These are phyloP conservation scores for Stenurella melanura DNA, from an alignment of 2,888 invertebrate genomes.

Conservation along the genomic window DNA sequence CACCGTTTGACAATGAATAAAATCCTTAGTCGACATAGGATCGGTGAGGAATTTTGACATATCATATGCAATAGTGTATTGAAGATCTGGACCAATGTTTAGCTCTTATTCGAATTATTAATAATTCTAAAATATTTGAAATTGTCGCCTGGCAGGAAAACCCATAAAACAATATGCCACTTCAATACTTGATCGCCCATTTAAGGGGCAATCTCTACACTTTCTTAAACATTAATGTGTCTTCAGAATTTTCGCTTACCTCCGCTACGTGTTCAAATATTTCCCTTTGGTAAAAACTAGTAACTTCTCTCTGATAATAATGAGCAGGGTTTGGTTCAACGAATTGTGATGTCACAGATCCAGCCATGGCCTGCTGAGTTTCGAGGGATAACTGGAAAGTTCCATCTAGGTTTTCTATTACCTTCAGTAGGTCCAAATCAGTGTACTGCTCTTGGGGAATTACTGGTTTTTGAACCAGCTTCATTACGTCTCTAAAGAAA, in stretches of 20 bases:
- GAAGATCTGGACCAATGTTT: too few species aligned
- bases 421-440: constrained; percentile 2
- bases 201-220: too few species aligned
- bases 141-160: too few species aligned
- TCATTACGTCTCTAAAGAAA: background rate
- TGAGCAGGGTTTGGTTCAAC: constrained; percentile 69
- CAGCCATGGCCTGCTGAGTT: constrained; percentile 71
- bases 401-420: background rate
- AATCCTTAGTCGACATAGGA: too few species aligned
- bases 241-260: constrained; percentile 32
- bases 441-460: constrained; percentile 40
- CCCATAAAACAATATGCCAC: too few species aligned
- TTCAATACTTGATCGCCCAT: too few species aligned
- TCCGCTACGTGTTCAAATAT: constrained; percentile 50
- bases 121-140: too few species aligned
- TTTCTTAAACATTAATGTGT: too few species aligned
- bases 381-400: constrained; percentile 44
- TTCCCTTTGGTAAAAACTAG: constrained; percentile 74
- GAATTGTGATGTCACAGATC: constrained; percentile 71
- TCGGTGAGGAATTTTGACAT: too few species aligned
- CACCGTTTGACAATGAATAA: too few species aligned
- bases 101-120: too few species aligned
- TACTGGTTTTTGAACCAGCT: background rate
- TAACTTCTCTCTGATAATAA: constrained; percentile 73
- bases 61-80: too few species aligned